Evolutionary conservation across 2,113 vertebrate species (phyloP), one percentile per base, ranked within the genome.

Genomic region (Calcarius ornatus): DNA sequence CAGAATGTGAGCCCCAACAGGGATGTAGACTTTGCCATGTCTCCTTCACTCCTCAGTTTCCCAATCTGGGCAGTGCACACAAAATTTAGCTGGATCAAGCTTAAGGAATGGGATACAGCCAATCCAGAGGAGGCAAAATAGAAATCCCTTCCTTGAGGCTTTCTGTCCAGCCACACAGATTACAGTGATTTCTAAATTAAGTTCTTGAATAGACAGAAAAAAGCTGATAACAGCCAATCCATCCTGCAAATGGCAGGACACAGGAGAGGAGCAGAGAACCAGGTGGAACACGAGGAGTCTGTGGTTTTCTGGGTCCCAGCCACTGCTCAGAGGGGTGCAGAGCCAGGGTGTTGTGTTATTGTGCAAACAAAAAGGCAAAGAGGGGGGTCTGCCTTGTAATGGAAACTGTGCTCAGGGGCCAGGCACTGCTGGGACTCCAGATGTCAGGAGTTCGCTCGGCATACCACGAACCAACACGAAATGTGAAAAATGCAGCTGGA

Each of bases 361-460:
- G 70, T 79, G 50, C 50, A 91, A 83, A 94, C 72, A 89, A 93
- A 95, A 72, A 77, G 42, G 61, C 61, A 47, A 22, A 68, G 78
- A 61, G 64, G 63, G 88, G 88, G 59, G 82, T 73, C 82, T 69
- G 78, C 19, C 57, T 33, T 48, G 85, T 87, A 78, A 96, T 96
- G 96, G 94, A 95, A 97, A 96, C 50, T 92, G 33, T 25, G 82
- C 83, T 92, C 60, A 20, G 45, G 70, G 86, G 90, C 96, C 93
- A 97, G 94, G 75, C 87, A 85, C 85, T 79, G 95, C 95, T 96
- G 96, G 57, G 95, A 60, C 79, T 96, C 68, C 95, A 97, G 96
- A 96, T 97, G 95, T 92, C 92, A 92, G 78, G 12, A 95, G 69
- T 64, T 93, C n/a, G 43, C 84, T 89, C 90, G 72, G 40, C 95